A percentile compares a stretch with the other conserved stretches of the same genome.
Evolutionary conservation across 2,797 vertebrate genomes (phyloP).

Genomic region (Novumbra hubbsi): DNA sequence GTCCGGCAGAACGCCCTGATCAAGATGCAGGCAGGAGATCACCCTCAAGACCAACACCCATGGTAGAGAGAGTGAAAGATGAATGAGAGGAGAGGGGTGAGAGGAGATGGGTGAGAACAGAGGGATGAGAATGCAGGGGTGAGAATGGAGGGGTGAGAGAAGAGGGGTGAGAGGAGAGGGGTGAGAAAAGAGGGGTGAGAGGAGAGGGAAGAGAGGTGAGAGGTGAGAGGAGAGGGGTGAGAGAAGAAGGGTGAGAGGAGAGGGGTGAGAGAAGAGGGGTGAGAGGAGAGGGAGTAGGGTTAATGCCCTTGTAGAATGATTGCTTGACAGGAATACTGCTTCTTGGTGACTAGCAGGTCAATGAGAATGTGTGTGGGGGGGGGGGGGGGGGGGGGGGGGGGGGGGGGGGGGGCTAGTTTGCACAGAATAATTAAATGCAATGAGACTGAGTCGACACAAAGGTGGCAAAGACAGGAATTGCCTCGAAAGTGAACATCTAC

Average conservation of each 20-base stretch:
- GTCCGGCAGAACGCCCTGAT: constrained; percentile 77
- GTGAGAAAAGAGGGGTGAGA: not conserved
- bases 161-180: not conserved
- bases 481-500: too few relatives aligned
- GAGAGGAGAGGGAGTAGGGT: not conserved
- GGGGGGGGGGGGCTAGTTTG: constrained; percentile 1
- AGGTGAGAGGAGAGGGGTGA: not conserved
- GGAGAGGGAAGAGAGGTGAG: constrained; percentile 6
- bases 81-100: not conserved
- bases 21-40: constrained; percentile 75
- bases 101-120: not conserved
- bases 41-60: constrained; percentile 53
- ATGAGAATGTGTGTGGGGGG: not conserved
- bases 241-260: too few relatives aligned
- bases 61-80: not conserved
- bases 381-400: not conserved
- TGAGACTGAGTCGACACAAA: too few relatives aligned
- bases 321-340: constrained; percentile 29
- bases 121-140: fast-evolving
- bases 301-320: constrained; percentile 34
- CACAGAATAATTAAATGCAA: too few relatives aligned
- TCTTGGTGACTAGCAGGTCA: constrained; percentile 1
- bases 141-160: too few relatives aligned
- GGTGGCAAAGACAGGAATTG: too few relatives aligned
- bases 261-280: not conserved